Evolutionary conservation across 2,888 invertebrate genomes (phyloP).

Genomic region (Lasioglossum figueresi): DNA sequence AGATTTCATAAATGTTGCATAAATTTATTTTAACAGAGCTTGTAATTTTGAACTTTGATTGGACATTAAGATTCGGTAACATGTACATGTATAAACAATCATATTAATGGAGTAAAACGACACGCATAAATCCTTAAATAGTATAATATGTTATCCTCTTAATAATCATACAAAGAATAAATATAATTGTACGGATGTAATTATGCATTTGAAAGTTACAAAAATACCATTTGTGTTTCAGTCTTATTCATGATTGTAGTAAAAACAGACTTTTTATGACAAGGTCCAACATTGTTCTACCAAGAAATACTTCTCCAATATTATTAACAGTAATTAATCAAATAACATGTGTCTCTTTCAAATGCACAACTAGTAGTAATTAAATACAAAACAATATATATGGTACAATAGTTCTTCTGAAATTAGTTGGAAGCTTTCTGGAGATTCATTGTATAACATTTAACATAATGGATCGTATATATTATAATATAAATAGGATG

Average conservation of each 20-base stretch:
- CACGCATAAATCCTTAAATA: slow-evolving; percentile 69
- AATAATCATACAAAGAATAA: slow-evolving; percentile 74
- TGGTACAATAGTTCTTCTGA: slow-evolving; percentile 24
- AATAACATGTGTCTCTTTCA: slow-evolving; percentile 43
- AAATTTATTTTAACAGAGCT: slow-evolving; percentile 77
- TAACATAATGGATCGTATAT: slow-evolving; percentile 8
- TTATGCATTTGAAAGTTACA: slow-evolving; percentile 76
- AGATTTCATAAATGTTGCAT: slow-evolving; percentile 50
- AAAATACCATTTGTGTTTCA: slow-evolving; percentile 48
- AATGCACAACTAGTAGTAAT: slow-evolving; percentile 59
- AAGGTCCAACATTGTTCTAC: slow-evolving; percentile 22
- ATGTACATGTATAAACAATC: slow-evolving; percentile 78
- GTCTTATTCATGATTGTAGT: slow-evolving; percentile 41
- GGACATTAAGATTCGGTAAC: slow-evolving; percentile 79
- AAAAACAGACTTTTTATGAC: slow-evolving; percentile 21
- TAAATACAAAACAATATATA: slow-evolving; percentile 41
- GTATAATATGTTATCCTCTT: slow-evolving; percentile 62
- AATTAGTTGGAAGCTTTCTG: slow-evolving; percentile 17
- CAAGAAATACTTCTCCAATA: not conserved
- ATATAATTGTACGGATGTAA: slow-evolving; percentile 64
- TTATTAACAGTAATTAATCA: slow-evolving; percentile 19
- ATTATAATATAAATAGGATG: slow-evolving; percentile 30
- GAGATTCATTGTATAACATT: slow-evolving; percentile 28
- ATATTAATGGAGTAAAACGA: slow-evolving; percentile 77
- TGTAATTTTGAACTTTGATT: slow-evolving; percentile 76